phyloP scores from a whole-genome alignment of 2,888 invertebrate species.

The Megamerina dolium region DNA sequence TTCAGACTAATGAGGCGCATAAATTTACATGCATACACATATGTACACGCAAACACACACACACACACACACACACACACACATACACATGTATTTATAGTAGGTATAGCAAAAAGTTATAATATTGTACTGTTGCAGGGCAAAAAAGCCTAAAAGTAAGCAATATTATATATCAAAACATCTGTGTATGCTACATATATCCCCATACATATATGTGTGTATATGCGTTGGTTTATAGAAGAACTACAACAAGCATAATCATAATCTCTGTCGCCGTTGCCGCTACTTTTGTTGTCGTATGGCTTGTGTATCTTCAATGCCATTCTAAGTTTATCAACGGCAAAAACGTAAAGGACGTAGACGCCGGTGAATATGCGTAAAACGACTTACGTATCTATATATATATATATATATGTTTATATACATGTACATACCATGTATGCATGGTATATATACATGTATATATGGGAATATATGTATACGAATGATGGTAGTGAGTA shows the following conservation, averaged over 20 bases:
- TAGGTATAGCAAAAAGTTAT: too few relatives aligned
- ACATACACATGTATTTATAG: not conserved
- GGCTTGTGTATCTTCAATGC: too few relatives aligned
- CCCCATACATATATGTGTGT: not conserved
- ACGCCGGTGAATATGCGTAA: too few relatives aligned
- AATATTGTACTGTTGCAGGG: slow-evolving; percentile 2
- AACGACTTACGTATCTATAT: too few relatives aligned
- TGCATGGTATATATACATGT: not conserved
- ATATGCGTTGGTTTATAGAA: not conserved
- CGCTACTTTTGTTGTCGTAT: too few relatives aligned
- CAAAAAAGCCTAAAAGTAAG: slow-evolving; percentile 15
- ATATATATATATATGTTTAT: not conserved
- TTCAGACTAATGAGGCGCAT: slow-evolving; percentile 37
- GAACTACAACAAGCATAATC: too few relatives aligned
- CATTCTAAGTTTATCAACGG: not conserved
- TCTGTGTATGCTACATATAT: not conserved
- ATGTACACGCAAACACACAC: not conserved
- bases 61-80: not conserved
- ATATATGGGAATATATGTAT: not conserved
- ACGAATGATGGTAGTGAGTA: not conserved
- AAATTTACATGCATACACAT: slow-evolving; percentile 26
- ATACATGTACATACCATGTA: not conserved
- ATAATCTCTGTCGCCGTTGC: too few relatives aligned
- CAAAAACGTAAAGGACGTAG: too few relatives aligned
- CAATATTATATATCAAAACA: not conserved